A percentile compares a stretch with the other conserved stretches of the same genome.
Conservation (phyloP, 2,113 vertebrate genomes). For the Fregetta grallaria region DNA sequence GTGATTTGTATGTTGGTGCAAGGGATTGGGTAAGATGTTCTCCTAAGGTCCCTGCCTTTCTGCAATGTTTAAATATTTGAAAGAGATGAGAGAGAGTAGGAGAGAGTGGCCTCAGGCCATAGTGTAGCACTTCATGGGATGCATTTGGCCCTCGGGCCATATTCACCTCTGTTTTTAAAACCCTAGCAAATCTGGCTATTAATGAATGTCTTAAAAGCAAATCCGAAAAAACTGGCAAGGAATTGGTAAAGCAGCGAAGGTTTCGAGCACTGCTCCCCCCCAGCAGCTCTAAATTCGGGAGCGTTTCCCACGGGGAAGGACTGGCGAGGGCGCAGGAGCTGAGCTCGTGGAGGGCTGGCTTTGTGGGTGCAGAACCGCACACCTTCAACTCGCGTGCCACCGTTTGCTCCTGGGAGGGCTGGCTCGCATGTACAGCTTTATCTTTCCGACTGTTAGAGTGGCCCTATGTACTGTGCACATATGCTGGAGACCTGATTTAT, state of each 20-base stretch:
- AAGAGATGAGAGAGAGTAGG: background rate
- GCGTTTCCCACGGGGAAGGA: background rate
- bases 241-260: background rate
- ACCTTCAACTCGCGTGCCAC: accelerated
- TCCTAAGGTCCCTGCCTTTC: background rate
- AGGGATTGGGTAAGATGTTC: background rate
- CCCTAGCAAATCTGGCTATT: background rate
- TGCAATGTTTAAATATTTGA: slow-evolving; percentile 37
- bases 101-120: background rate
- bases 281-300: background rate
- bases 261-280: background rate
- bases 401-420: background rate
- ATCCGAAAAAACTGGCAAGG: background rate
- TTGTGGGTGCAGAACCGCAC: background rate
- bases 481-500: slow-evolving; percentile 59
- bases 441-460: background rate
- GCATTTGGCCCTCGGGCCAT: background rate
- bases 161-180: background rate
- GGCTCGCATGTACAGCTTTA: background rate
- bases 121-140: background rate
- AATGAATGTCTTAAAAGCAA: slow-evolving; percentile 9
- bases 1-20: background rate
- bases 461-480: slow-evolving; percentile 22
- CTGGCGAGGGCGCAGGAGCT: background rate
- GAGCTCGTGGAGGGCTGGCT: background rate